These are phyloP conservation scores for Zele albiditarsus DNA, from an alignment of 2,888 invertebrate species.

Conservation along the genomic window DNA sequence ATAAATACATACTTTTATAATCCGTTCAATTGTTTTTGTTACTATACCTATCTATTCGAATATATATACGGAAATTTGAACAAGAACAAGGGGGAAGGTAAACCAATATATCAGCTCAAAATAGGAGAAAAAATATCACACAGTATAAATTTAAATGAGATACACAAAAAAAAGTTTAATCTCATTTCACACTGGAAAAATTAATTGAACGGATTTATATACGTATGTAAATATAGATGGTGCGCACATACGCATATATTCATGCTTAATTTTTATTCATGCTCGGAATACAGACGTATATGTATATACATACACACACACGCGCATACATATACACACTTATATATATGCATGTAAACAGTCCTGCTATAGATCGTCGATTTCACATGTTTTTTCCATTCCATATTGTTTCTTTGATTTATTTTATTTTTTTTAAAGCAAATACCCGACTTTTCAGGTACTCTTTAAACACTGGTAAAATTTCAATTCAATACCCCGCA, in stretches of 20 bases:
- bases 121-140: conserved; percentile 3
- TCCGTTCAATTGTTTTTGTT: conserved; percentile 20
- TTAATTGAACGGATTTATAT: conserved; percentile 56
- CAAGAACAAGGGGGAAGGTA: not conserved
- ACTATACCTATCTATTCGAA: not conserved
- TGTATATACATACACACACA: conserved; percentile 50
- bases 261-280: conserved; percentile 38
- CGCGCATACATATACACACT: conserved; percentile 33
- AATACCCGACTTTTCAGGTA: conserved; percentile 19
- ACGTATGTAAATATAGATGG: conserved; percentile 51
- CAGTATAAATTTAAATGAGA: conserved; percentile 14
- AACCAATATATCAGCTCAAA: not conserved
- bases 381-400: not conserved
- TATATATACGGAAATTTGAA: no score
- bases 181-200: conserved; percentile 6
- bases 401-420: not conserved
- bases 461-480: not conserved
- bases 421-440: conserved; percentile 12
- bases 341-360: conserved; percentile 41
- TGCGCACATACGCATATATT: conserved; percentile 50
- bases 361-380: conserved; percentile 20
- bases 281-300: conserved; percentile 42
- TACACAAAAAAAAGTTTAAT: not conserved
- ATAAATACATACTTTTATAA: conserved; percentile 60
- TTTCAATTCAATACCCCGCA: not conserved